phyloP scores from a whole-genome alignment of 2,797 vertebrate species.

The Chrysocyon brachyurus region DNA sequence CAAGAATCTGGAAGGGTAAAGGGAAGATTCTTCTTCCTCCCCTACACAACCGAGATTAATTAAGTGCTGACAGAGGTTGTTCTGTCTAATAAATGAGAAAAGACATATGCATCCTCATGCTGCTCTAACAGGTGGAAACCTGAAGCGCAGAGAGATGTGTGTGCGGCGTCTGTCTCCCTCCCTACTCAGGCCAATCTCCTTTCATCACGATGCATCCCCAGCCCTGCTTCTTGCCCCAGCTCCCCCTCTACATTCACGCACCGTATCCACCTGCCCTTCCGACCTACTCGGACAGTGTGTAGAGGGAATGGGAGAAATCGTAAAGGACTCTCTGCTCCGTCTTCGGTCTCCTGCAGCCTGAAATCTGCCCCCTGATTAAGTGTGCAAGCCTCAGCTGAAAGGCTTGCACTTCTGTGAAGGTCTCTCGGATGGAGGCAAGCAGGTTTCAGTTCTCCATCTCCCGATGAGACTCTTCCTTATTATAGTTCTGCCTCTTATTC shows the following conservation, averaged over 20 bases:
- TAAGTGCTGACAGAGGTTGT: neutral
- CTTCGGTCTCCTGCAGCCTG: neutral
- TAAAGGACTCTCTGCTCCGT: neutral
- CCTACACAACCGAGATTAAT: neutral
- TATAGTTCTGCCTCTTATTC: neutral
- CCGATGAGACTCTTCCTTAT: neutral
- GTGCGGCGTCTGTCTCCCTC: neutral
- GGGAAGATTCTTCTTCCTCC: neutral
- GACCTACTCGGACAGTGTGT: neutral
- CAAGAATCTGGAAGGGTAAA: neutral
- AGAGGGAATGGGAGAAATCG: neutral
- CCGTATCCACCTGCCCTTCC: neutral
- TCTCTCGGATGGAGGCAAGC: neutral
- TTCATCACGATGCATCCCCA: neutral
- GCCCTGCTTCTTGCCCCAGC: neutral
- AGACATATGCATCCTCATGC: neutral
- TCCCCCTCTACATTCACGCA: neutral
- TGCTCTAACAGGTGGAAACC: neutral
- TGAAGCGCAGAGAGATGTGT: neutral
- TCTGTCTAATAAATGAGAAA: conserved; percentile 26
- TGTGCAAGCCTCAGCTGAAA: neutral
- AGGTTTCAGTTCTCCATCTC: neutral
- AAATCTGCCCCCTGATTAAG: conserved; percentile 1
- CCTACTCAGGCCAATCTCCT: neutral
- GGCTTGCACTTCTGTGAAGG: neutral